These are phyloP conservation scores for Aurelia coerulea DNA, from an alignment of 30 jellyfish, hydroid and myxozoan species.

Conservation along the genomic window DNA sequence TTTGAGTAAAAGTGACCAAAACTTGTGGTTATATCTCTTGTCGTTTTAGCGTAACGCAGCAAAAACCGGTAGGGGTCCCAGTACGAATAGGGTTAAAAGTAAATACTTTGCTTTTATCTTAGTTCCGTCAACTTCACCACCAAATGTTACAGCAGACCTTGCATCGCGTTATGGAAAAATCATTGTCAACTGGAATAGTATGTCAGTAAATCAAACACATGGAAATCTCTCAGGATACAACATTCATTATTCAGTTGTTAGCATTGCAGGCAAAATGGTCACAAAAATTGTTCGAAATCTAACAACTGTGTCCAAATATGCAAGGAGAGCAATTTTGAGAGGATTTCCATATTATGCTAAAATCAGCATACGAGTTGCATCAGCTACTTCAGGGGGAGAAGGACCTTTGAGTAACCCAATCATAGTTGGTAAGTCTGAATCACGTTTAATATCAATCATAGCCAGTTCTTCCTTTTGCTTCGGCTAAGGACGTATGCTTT, in stretches of 20 bases:
- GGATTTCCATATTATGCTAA: conserved; percentile 36
- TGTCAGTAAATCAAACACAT: neutral
- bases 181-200: conserved; percentile 18
- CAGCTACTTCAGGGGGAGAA: conserved; percentile 51
- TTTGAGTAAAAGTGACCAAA: too few relatives aligned
- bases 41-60: too few relatives aligned
- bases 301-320: neutral
- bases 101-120: too few relatives aligned
- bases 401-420: conserved; percentile 68
- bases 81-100: too few relatives aligned
- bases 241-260: conserved; percentile 13
- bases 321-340: neutral
- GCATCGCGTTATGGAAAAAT: conserved; percentile 13
- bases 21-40: too few relatives aligned
- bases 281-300: neutral
- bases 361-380: conserved; percentile 35
- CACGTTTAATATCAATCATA: too few relatives aligned
- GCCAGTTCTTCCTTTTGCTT: too few relatives aligned
- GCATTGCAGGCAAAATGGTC: neutral
- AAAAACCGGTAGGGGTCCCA: too few relatives aligned
- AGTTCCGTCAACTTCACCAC: conserved; percentile 43
- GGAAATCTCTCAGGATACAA: conserved; percentile 48
- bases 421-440: conserved; percentile 26
- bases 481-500: too few relatives aligned
- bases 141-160: neutral